Percentiles rank a stretch among this genome's conserved stretches.
phyloP scores from a whole-genome alignment of 2,888 invertebrate species.

The Dysmachus trigonus region DNA sequence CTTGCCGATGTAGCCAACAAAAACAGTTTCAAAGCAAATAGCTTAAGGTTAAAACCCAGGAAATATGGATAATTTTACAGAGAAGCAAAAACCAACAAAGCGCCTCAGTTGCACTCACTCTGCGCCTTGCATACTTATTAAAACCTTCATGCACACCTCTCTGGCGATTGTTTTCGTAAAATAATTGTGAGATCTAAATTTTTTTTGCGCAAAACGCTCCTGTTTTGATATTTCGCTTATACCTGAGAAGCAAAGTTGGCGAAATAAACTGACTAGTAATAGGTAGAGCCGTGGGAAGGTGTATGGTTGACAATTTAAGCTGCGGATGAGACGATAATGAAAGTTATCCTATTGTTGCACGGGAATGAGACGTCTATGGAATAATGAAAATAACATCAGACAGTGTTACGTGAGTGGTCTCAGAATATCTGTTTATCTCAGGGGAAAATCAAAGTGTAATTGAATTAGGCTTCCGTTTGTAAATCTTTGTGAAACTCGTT shows the following conservation, averaged over 20 bases:
- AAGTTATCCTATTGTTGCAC: not conserved
- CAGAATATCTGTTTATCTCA: not conserved
- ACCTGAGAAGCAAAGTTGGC: not conserved
- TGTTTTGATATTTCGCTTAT: not conserved
- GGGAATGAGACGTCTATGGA: not conserved
- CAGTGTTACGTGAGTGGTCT: not conserved
- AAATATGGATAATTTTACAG: not conserved
- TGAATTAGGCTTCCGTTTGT: not conserved
- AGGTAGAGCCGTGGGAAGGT: not conserved
- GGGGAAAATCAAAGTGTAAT: not conserved
- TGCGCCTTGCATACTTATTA: not conserved
- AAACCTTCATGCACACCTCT: not conserved
- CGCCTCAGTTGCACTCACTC: not conserved
- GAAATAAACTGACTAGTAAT: not conserved
- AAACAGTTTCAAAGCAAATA: not conserved
- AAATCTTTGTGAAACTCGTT: not conserved
- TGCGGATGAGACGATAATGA: not conserved
- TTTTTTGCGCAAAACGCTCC: not conserved
- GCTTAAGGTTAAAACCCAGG: not conserved
- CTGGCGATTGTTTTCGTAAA: not conserved
- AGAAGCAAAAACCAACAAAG: not conserved
- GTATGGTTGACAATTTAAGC: not conserved
- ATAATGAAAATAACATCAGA: not conserved
- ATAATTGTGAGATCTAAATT: not conserved
- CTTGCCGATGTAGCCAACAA: not conserved